Percentiles rank a stretch among this genome's conserved stretches.
Evolutionary conservation across 2,888 invertebrate genomes (phyloP).

Genomic region (Linyphia triangularis): DNA sequence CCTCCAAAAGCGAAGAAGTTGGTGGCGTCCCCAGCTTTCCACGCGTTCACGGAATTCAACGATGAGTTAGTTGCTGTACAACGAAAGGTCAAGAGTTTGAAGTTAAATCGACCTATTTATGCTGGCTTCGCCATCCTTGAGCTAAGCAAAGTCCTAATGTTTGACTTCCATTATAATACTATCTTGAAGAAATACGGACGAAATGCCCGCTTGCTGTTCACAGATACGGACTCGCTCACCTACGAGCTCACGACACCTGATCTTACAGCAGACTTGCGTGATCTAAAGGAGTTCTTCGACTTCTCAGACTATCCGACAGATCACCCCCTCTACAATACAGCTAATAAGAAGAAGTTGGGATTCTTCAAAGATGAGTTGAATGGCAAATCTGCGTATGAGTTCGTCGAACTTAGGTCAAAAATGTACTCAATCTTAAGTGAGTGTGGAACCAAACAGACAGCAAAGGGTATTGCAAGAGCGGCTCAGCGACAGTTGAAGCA

Average conservation of each 20-base stretch:
- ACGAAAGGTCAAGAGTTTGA: too few species aligned
- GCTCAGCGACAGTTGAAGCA: too few species aligned
- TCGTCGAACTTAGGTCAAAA: neutral
- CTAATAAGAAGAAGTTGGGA: neutral
- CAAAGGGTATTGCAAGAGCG: neutral
- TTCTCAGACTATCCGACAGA: neutral
- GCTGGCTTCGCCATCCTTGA: neutral
- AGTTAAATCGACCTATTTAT: neutral
- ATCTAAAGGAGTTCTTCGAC: neutral
- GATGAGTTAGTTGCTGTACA: neutral
- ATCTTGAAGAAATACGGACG: neutral
- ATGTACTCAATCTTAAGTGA: neutral
- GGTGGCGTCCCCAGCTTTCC: neutral
- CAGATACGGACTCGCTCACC: neutral
- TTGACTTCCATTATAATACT: neutral
- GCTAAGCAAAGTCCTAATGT: neutral
- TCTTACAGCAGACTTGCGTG: neutral
- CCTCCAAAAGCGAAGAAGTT: neutral
- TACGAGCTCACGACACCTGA: neutral
- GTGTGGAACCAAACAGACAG: neutral
- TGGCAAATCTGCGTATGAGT: neutral
- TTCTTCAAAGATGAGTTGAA: neutral
- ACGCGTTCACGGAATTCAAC: neutral
- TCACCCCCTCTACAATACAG: neutral
- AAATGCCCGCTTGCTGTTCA: neutral